These are phyloP conservation scores for Engystomops pustulosus DNA, from an alignment of 2,113 vertebrate species.

Conservation along the genomic window DNA sequence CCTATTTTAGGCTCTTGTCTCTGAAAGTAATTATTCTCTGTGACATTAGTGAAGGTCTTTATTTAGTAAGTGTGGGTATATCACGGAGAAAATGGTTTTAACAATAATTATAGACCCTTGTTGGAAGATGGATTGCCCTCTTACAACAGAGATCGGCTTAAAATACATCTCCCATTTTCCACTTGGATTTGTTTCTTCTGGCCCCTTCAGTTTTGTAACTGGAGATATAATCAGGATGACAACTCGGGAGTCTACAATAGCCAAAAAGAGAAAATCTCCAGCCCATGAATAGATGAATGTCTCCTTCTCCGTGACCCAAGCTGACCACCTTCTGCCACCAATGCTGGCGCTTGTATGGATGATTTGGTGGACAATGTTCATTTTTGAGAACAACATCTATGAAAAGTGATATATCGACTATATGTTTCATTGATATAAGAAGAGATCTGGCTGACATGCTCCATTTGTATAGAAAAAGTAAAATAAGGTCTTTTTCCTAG, in stretches of 20 bases:
- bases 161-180: slow-evolving; percentile 17
- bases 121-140: slow-evolving; percentile 13
- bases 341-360: no score
- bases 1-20: slow-evolving; percentile 39
- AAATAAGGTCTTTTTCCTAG: no score
- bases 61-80: slow-evolving; percentile 37
- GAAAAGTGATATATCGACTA: no score
- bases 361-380: no score
- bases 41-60: slow-evolving; percentile 41
- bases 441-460: no score
- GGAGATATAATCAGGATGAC: background rate
- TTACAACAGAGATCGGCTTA: background rate
- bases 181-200: background rate
- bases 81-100: slow-evolving; percentile 20
- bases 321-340: no score
- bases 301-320: no score
- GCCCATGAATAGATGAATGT: no score
- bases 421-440: no score
- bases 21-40: slow-evolving; percentile 37
- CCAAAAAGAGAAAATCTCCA: no score
- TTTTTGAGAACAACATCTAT: no score
- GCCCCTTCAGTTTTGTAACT: background rate
- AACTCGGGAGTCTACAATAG: background rate
- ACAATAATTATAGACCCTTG: slow-evolving; percentile 31
- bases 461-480: no score